Conservation (phyloP, 1,140 invertebrate species). For the Nebria ingens region DNA sequence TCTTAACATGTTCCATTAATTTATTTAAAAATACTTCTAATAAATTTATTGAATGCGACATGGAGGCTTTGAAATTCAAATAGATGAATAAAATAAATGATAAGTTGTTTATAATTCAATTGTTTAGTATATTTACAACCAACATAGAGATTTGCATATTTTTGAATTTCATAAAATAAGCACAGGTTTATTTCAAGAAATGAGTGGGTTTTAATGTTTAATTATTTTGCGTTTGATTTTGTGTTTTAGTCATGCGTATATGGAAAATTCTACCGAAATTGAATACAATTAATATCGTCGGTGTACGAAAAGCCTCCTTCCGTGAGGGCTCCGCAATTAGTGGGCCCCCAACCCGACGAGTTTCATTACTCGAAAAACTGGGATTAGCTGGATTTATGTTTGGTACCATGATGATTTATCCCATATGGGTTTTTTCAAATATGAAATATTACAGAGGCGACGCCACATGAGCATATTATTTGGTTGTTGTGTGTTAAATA, state of each 20-base stretch:
- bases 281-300: too few relatives aligned
- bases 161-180: too few relatives aligned
- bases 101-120: too few relatives aligned
- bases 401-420: constrained; percentile 7
- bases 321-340: constrained; percentile 17
- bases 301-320: too few relatives aligned
- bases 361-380: constrained; percentile 22
- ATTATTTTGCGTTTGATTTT: too few relatives aligned
- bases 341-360: constrained; percentile 21
- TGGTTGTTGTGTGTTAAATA: background rate
- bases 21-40: background rate
- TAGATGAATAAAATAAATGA: constrained; percentile 1
- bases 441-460: constrained; percentile 23
- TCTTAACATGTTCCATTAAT: background rate
- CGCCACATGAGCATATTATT: background rate
- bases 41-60: background rate
- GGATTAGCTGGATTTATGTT: constrained; percentile 17
- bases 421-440: constrained; percentile 22
- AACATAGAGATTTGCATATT: too few relatives aligned
- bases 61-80: background rate
- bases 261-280: too few relatives aligned
- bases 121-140: too few relatives aligned
- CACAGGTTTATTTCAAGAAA: too few relatives aligned
- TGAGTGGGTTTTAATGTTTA: too few relatives aligned
- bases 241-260: too few relatives aligned